Conservation (phyloP, 2,888 invertebrate genomes). For the Serrognathus titanus region DNA sequence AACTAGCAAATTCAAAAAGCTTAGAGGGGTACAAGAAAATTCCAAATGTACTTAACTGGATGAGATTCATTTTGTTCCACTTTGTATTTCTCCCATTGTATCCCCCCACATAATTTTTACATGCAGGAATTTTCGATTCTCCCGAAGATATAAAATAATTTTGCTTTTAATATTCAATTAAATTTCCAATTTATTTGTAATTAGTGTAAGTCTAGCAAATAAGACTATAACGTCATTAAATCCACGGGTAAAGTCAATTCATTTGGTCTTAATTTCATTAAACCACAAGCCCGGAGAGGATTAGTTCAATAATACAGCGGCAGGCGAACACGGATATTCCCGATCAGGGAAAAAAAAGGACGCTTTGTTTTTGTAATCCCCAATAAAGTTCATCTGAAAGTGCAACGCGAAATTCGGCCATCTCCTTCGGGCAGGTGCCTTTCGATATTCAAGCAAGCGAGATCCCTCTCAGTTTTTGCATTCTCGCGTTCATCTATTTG, state of each 20-base stretch:
- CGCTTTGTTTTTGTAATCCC: conserved; percentile 13
- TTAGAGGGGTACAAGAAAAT: too few relatives aligned
- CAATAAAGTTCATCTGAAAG: too few relatives aligned
- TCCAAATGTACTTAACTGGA: too few relatives aligned
- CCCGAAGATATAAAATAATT: too few relatives aligned
- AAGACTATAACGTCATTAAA: conserved; percentile 23
- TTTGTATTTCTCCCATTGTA: not conserved
- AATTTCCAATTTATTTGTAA: conserved; percentile 19
- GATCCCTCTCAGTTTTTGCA: not conserved
- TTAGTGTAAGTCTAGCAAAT: conserved; percentile 13
- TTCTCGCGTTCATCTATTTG: not conserved
- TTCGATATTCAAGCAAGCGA: too few relatives aligned
- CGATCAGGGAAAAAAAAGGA: conserved; percentile 3
- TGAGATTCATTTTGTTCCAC: too few relatives aligned
- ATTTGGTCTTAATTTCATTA: conserved; percentile 35
- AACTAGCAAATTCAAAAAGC: too few relatives aligned
- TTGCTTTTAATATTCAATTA: conserved; percentile 17
- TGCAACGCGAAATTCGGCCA: not conserved
- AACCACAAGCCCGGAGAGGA: conserved; percentile 29
- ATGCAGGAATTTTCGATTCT: not conserved
- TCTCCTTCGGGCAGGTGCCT: not conserved
- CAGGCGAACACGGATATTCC: conserved; percentile 4
- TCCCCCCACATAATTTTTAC: not conserved
- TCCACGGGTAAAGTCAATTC: conserved; percentile 32
- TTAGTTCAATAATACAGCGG: conserved; percentile 27